Conservation (phyloP, 2,797 vertebrate genomes). For the Phrynocephalus forsythii region DNA sequence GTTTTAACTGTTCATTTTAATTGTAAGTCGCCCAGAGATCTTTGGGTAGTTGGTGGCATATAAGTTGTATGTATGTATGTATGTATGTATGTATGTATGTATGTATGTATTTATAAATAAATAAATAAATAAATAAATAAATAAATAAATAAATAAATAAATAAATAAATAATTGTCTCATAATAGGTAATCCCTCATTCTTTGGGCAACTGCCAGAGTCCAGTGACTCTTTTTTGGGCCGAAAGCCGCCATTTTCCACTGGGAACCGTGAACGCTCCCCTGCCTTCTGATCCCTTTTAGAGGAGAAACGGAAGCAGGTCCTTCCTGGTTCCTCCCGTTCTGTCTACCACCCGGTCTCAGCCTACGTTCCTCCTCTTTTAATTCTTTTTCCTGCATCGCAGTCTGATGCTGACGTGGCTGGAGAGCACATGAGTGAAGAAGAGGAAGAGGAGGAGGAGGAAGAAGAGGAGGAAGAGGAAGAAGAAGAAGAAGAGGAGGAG, state of each 20-base stretch:
- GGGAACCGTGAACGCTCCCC: neutral
- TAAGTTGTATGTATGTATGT: no score
- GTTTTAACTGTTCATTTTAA: no score
- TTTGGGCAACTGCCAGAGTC: neutral
- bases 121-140: no score
- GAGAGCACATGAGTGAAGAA: constrained; percentile 70
- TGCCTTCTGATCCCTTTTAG: neutral
- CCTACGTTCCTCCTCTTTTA: neutral
- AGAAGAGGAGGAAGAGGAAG: constrained; percentile 65
- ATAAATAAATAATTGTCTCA: no score
- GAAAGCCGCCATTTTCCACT: neutral
- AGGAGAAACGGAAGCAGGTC: neutral
- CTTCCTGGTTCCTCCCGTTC: neutral
- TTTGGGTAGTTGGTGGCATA: no score
- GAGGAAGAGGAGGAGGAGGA: constrained; percentile 63
- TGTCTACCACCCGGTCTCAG: no score
- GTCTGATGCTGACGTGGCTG: constrained; percentile 77
- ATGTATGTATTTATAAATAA: no score
- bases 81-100: no score
- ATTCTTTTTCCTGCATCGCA: constrained; percentile 49
- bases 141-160: no score
- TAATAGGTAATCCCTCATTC: neutral
- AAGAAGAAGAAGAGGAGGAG: constrained; percentile 43
- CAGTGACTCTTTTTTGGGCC: neutral
- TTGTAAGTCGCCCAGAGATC: no score